phyloP scores from a whole-genome alignment of 2,113 vertebrate species.

The Larimichthys crocea region DNA sequence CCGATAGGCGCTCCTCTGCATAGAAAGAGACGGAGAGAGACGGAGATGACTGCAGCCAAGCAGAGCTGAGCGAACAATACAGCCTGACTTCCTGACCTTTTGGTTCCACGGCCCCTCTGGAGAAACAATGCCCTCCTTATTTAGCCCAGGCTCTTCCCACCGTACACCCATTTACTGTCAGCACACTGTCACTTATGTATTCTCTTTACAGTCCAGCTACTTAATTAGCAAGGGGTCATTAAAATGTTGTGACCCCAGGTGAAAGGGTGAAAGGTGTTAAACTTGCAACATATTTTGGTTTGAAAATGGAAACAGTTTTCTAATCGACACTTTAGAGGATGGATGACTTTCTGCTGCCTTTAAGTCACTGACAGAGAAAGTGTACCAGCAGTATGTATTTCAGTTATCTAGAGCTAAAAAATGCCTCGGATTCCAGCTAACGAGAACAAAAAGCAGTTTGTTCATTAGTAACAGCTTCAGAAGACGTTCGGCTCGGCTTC shows the following conservation, averaged over 20 bases:
- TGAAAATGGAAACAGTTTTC: neutral
- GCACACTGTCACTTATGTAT: slow-evolving; percentile 61
- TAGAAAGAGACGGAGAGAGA: slow-evolving; percentile 27
- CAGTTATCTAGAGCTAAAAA: slow-evolving; percentile 44
- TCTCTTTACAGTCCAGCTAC: slow-evolving; percentile 55
- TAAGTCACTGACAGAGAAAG: neutral
- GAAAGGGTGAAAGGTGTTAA: slow-evolving; percentile 17
- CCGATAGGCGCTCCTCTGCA: slow-evolving; percentile 19
- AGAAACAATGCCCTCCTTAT: slow-evolving; percentile 82
- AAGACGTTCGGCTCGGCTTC: slow-evolving; percentile 25
- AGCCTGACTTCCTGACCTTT: slow-evolving; percentile 81
- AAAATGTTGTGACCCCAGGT: slow-evolving; percentile 16
- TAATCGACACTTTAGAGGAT: neutral
- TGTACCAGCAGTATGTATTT: slow-evolving; percentile 13
- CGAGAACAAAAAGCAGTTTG: slow-evolving; percentile 72
- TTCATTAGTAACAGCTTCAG: slow-evolving; percentile 59
- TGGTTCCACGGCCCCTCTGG: slow-evolving; percentile 58
- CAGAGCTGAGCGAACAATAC: slow-evolving; percentile 75
- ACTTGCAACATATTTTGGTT: neutral
- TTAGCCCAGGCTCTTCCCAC: slow-evolving; percentile 68
- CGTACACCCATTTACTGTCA: slow-evolving; percentile 66
- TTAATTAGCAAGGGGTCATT: slow-evolving; percentile 47
- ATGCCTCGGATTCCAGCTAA: slow-evolving; percentile 56
- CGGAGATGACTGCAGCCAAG: slow-evolving; percentile 62
- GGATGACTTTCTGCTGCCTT: neutral